Evolutionary conservation across 2,113 vertebrate species (phyloP).

Genomic region (Protobothrops flavoviridis): DNA sequence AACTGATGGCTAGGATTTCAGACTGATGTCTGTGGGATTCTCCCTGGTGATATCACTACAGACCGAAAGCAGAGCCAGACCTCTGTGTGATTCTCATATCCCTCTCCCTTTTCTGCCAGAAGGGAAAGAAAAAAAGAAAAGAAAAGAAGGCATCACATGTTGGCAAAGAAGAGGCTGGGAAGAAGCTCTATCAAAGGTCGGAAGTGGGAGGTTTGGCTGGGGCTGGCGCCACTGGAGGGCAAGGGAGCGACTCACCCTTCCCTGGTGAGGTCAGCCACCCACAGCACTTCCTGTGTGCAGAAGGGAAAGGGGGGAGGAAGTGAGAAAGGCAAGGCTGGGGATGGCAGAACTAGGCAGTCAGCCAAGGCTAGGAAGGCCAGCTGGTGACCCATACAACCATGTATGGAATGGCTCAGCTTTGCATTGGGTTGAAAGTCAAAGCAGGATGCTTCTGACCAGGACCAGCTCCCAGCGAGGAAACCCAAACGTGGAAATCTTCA

Average conservation of each 20-base stretch:
- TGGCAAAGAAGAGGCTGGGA: neutral
- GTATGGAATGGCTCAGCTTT: neutral
- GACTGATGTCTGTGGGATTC: neutral
- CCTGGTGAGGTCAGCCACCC: conserved; percentile 52
- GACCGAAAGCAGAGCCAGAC: neutral
- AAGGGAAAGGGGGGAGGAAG: neutral
- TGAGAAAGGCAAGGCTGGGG: neutral
- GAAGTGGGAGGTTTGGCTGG: conserved; percentile 41
- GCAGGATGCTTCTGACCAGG: neutral
- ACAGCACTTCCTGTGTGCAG: conserved; percentile 18
- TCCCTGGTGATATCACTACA: neutral
- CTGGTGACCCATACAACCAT: neutral
- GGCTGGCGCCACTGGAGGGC: conserved; percentile 19
- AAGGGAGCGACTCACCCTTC: neutral
- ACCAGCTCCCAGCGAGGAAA: neutral
- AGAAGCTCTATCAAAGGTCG: conserved; percentile 39
- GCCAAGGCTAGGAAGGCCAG: neutral
- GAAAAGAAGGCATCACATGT: neutral
- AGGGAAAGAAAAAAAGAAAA: neutral
- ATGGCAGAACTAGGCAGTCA: neutral
- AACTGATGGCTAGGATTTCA: neutral
- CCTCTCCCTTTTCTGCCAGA: neutral
- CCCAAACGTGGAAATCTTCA: neutral
- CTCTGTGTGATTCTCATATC: neutral
- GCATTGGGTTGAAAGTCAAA: neutral